Percentiles rank a stretch among this genome's conserved stretches.
Evolutionary conservation across 2,888 invertebrate genomes (phyloP).

Genomic region (Phorcus lineatus): DNA sequence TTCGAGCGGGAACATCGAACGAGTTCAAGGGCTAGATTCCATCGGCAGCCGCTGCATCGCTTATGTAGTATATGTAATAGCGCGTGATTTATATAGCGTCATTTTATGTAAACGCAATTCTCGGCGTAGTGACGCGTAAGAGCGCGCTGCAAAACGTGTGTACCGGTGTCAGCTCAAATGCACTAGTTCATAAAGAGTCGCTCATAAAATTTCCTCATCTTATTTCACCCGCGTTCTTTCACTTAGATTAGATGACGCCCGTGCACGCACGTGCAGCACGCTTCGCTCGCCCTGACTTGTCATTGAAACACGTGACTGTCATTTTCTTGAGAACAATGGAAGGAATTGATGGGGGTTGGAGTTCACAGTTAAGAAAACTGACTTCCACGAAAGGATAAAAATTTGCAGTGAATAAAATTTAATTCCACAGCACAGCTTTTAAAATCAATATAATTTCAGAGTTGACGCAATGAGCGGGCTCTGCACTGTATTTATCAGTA

Average conservation of each 20-base stretch:
- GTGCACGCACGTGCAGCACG: conserved; percentile 10
- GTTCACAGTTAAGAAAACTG: not conserved
- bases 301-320: not conserved
- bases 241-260: not conserved
- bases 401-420: not conserved
- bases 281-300: not conserved
- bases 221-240: not conserved
- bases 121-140: not conserved
- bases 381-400: not conserved
- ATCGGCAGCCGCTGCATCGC: conserved; percentile 1
- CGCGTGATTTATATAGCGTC: conserved; percentile 22
- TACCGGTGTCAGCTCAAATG: not conserved
- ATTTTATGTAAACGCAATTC: conserved; percentile 13
- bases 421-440: not conserved
- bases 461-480: not conserved
- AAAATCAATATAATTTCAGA: not conserved
- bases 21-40: not conserved
- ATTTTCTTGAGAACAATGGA: not conserved
- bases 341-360: not conserved
- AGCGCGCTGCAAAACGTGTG: conserved; percentile 1
- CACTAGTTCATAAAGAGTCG: not conserved
- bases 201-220: conserved; percentile 21
- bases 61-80: conserved; percentile 14
- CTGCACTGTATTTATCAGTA: no score
- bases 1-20: not conserved